These are phyloP conservation scores for Drosophila vallismaia DNA, from an alignment of 2,888 invertebrate species.

Conservation along the genomic window DNA sequence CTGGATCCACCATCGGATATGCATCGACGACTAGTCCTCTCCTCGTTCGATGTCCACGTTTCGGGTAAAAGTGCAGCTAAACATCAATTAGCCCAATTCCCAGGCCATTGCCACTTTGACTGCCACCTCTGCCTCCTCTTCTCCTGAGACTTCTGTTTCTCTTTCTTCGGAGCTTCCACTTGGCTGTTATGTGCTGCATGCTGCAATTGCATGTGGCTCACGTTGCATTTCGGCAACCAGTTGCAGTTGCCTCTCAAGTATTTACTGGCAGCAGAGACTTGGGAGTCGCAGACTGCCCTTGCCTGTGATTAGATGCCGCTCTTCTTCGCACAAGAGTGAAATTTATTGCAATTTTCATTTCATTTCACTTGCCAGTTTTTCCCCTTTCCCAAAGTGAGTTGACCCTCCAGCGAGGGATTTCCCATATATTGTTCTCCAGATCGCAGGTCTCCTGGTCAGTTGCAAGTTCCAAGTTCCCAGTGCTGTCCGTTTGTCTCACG, in stretches of 20 bases:
- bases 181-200: constrained; percentile 55
- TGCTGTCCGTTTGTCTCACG: constrained; percentile 65
- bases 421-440: constrained; percentile 61
- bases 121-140: constrained; percentile 19
- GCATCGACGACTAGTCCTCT: constrained; percentile 24
- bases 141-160: constrained; percentile 41
- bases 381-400: constrained; percentile 19
- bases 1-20: constrained; percentile 32
- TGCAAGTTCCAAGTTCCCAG: constrained; percentile 21
- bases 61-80: constrained; percentile 83
- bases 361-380: constrained; percentile 53
- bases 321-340: constrained; percentile 75
- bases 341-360: constrained; percentile 76
- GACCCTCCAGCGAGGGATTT: constrained; percentile 45
- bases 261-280: constrained; percentile 41
- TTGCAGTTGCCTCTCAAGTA: constrained; percentile 18
- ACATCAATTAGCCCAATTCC: constrained; percentile 83
- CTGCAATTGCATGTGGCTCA: constrained; percentile 75
- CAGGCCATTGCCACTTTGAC: constrained; percentile 72
- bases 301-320: constrained; percentile 72
- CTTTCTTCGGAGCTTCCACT: constrained; percentile 44
- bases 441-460: constrained; percentile 35
- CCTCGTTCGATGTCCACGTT: constrained; percentile 64
- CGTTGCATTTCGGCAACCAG: constrained; percentile 70
- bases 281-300: constrained; percentile 48